phyloP scores from a whole-genome alignment of 2,113 vertebrate species.

The Equus przewalskii region DNA sequence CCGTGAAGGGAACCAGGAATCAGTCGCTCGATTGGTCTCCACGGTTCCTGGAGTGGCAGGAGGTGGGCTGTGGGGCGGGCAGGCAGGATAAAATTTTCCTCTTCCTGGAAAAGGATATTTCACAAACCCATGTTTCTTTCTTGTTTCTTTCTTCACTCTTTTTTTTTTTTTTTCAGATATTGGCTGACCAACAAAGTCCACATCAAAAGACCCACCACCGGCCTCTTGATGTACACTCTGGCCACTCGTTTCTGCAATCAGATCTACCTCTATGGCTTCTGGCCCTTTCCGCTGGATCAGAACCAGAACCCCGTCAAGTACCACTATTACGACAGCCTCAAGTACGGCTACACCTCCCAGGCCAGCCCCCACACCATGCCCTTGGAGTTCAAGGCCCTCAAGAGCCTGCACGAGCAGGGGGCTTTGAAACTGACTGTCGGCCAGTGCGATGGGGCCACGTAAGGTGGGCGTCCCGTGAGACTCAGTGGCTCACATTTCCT shows the following conservation, averaged over 20 bases:
- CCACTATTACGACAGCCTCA: constrained; percentile 97
- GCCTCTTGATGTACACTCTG: constrained; percentile 98
- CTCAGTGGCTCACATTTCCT: constrained; percentile 77
- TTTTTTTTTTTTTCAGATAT: constrained; percentile 89
- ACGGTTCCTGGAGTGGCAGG: not conserved
- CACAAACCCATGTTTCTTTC: not conserved
- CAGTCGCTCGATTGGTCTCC: fast-evolving
- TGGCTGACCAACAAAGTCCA: constrained; percentile 98
- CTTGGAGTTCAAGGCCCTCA: constrained; percentile 97
- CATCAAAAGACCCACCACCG: constrained; percentile 97
- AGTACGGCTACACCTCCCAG: constrained; percentile 96
- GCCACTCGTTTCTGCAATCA: constrained; percentile 97
- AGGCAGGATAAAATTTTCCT: not conserved
- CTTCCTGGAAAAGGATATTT: not conserved
- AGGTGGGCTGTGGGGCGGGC: not conserved
- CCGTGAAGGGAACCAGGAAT: not conserved
- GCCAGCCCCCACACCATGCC: constrained; percentile 98
- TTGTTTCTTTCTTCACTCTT: not conserved
- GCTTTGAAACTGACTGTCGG: constrained; percentile 96
- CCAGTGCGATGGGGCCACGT: constrained; percentile 90
- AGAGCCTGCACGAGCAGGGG: constrained; percentile 94
- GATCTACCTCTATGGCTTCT: constrained; percentile 98
- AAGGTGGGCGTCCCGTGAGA: constrained; percentile 75
- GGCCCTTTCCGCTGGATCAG: constrained; percentile 94
- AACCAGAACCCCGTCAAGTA: constrained; percentile 95